phyloP scores from a whole-genome alignment of 2,888 invertebrate species.

The Thumatha senex region DNA sequence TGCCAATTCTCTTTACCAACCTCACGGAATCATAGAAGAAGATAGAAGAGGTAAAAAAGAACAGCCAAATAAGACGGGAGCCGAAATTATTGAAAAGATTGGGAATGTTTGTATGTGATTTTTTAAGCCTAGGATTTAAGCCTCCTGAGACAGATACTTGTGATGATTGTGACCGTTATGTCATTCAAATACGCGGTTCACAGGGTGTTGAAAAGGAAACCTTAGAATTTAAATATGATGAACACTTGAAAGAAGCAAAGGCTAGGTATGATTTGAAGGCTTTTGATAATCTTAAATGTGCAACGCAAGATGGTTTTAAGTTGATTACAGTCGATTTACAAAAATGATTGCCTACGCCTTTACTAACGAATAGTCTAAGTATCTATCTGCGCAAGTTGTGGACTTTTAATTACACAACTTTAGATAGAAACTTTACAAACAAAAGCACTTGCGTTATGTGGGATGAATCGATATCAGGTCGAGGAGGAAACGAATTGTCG shows the following conservation, averaged over 20 bases:
- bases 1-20: too few relatives aligned
- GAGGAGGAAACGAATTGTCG: neutral
- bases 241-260: neutral
- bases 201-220: neutral
- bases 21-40: neutral
- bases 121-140: neutral
- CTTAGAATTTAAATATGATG: neutral
- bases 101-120: neutral
- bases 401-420: neutral
- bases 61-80: neutral
- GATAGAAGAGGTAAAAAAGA: conserved; percentile 1
- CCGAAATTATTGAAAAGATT: neutral
- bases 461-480: neutral
- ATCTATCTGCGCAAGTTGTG: neutral
- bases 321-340: conserved; percentile 11
- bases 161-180: neutral
- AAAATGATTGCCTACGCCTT: conserved; percentile 12
- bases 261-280: neutral
- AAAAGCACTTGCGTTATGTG: neutral
- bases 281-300: neutral
- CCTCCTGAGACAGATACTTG: neutral
- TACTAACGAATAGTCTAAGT: neutral
- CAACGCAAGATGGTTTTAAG: neutral
- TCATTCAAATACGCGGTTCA: neutral
- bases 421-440: neutral